Evolutionary conservation across 2,888 invertebrate species (phyloP).

Genomic region (Diadegma fenestrale): DNA sequence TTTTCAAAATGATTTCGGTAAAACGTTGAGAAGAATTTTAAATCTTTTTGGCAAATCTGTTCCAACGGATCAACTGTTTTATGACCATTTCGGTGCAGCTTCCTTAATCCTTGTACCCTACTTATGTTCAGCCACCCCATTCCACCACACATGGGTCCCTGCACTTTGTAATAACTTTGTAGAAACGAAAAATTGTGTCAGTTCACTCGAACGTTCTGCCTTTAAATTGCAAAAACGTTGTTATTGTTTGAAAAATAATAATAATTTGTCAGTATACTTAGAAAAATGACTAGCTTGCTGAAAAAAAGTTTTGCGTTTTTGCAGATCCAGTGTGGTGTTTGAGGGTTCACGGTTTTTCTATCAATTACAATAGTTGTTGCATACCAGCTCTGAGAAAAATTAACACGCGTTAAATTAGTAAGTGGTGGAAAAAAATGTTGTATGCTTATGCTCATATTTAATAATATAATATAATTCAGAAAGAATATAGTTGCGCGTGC

Average conservation of each 20-base stretch:
- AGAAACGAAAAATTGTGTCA: too few species aligned
- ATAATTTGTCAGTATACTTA: too few species aligned
- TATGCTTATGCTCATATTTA: constrained; percentile 6
- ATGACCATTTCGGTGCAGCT: neutral
- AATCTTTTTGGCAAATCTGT: neutral
- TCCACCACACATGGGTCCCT: neutral
- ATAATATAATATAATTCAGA: constrained; percentile 25
- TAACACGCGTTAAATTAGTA: constrained; percentile 26
- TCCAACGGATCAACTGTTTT: neutral
- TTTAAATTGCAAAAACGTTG: too few species aligned
- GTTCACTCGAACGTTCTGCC: too few species aligned
- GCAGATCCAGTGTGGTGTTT: constrained; percentile 1
- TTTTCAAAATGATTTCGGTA: too few species aligned
- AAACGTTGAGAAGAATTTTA: neutral
- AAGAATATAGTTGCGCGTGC: constrained; percentile 41
- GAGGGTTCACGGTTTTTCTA: constrained; percentile 11
- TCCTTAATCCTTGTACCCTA: constrained; percentile 13
- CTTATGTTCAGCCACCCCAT: neutral
- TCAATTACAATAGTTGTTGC: constrained; percentile 7
- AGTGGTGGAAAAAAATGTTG: constrained; percentile 20
- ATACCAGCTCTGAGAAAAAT: constrained; percentile 19
- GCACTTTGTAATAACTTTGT: too few species aligned
- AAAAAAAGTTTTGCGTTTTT: neutral
- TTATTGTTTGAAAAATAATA: neutral
- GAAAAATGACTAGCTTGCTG: neutral